These are phyloP conservation scores for Cranoglanis bouderius DNA, from an alignment of 2,113 vertebrate genomes.

Conservation along the genomic window DNA sequence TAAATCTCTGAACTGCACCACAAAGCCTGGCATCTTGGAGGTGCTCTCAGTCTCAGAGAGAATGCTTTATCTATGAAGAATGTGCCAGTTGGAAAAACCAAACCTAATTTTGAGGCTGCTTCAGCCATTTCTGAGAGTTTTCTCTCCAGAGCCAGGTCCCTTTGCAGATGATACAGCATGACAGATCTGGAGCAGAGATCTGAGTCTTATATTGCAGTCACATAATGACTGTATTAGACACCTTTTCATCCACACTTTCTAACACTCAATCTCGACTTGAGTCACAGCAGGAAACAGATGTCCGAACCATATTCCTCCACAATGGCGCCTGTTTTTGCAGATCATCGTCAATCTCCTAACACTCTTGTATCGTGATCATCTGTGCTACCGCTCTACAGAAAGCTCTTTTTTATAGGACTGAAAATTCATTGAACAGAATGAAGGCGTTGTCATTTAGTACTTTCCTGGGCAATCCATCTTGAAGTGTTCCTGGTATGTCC, in stretches of 20 bases:
- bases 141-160: conserved; percentile 41
- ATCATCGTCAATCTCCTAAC: conserved; percentile 52
- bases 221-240: conserved; percentile 47
- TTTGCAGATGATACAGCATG: conserved; percentile 48
- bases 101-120: conserved; percentile 13
- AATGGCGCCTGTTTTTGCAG: conserved; percentile 53
- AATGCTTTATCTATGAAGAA: background rate
- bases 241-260: conserved; percentile 53
- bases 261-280: conserved; percentile 53
- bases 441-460: conserved; percentile 28
- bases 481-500: conserved; percentile 46
- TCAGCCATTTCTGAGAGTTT: background rate
- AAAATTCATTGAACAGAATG: conserved; percentile 36
- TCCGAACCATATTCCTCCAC: conserved; percentile 51
- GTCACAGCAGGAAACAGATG: conserved; percentile 62
- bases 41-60: background rate
- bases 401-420: conserved; percentile 43
- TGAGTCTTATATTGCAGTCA: conserved; percentile 40
- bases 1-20: background rate
- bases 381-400: conserved; percentile 42
- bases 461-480: conserved; percentile 55
- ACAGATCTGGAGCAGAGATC: conserved; percentile 51
- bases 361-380: conserved; percentile 10
- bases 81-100: background rate
- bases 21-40: conserved; percentile 5